Evolutionary conservation across 2,113 vertebrate genomes (phyloP), one percentile per base, ranked within the genome.

Genomic region (Cervus canadensis): DNA sequence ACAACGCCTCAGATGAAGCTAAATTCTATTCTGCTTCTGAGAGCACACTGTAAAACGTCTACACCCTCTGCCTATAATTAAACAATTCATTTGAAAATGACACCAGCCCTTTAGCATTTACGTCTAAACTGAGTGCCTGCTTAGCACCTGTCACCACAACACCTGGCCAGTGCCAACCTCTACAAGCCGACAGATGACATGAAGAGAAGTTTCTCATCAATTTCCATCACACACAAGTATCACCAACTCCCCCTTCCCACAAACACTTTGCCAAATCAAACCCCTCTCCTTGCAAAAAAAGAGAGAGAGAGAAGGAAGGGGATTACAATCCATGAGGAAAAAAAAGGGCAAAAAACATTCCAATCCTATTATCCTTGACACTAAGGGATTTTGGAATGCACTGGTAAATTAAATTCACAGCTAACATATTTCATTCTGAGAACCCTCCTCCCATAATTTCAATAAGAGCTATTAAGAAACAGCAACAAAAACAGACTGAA

Each of bases 11-110:
- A 94, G 2, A 62, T 50, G 25, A 94, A 82, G 74, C 40, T 50
- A 92, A 88, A 92, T 84, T 67, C 43, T 82, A 82, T 57, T 96
- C 83, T 91, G 82, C 57, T 89, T 84, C 62, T 92, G 25, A 83
- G 4, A 92, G 30, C 33, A 78, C 12, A 64, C 5, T 71, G 2
- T 71, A 89, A 88, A 95, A 79, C 60, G 2, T 60, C 74, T 56
- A 87, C 33, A 93, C 16, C 33, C 40, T 87, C 52, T 82, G 45
- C 67, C 60, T 57, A 60, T 87, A 95, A 97, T 89, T 91, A 87
- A 97, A 96, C 83, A 95, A 86, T 86, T 91, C 45, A 81, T 60
- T 56, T 86, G 78, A 33, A 94, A 91, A 71, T 48, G 64, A 92
- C 45, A 67, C 45, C 36, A 40, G 17, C 6, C 25, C 67, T 59